A percentile compares a stretch with the other conserved stretches of the same genome.
Evolutionary conservation across 1,140 invertebrate species (phyloP).

Genomic region (Saxidomus purpurata): DNA sequence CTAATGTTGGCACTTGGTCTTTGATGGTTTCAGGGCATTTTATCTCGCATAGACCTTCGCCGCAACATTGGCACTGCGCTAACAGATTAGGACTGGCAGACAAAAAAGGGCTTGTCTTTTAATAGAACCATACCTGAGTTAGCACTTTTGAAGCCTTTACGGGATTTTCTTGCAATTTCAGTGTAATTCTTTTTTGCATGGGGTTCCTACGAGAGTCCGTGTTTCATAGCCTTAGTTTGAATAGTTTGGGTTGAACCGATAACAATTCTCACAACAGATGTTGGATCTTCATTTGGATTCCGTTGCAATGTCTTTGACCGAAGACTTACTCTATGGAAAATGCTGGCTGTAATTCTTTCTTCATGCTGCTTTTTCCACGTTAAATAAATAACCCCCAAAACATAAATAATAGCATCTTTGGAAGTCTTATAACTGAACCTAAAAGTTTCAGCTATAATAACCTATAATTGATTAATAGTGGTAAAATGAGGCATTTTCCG

Average conservation of each 20-base stretch:
- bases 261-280: background rate
- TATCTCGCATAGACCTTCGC: conserved; percentile 48
- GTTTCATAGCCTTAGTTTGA: conserved; percentile 44
- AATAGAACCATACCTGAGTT: conserved; percentile 17
- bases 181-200: conserved; percentile 42
- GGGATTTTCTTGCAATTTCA: background rate
- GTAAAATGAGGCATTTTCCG: too few species aligned
- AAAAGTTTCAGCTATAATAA: too few species aligned
- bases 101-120: background rate
- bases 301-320: conserved; percentile 26
- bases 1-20: conserved; percentile 10
- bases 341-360: conserved; percentile 42
- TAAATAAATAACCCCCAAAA: too few species aligned
- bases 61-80: conserved; percentile 35
- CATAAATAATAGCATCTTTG: too few species aligned
- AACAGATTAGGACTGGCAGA: conserved; percentile 37
- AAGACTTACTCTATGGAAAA: conserved; percentile 24
- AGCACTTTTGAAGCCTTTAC: conserved; percentile 2
- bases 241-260: background rate
- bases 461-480: too few species aligned
- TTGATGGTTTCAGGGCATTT: conserved; percentile 54
- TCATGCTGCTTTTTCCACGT: conserved; percentile 21
- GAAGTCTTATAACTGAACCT: too few species aligned
- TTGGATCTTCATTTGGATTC: background rate
- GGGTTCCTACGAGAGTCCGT: conserved; percentile 37